A percentile compares a stretch with the other conserved stretches of the same genome.
Conservation (phyloP, 2,797 vertebrate genomes). For the Pantherophis alleghaniensis region DNA sequence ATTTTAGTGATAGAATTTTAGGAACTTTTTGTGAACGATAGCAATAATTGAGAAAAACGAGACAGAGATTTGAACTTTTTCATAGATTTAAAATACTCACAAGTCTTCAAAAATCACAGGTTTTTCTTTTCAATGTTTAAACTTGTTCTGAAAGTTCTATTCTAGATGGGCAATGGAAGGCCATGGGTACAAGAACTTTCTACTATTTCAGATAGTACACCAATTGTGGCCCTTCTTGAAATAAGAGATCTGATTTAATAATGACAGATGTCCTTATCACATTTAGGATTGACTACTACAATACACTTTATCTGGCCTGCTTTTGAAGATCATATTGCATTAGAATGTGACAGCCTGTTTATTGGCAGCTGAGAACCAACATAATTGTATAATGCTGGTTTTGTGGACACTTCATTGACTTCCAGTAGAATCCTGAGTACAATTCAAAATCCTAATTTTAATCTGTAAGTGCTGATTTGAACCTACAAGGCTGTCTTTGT, state of each 20-base stretch:
- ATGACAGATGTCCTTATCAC: neutral
- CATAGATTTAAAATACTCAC: constrained; percentile 55
- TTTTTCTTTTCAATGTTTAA: neutral
- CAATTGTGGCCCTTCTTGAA: neutral
- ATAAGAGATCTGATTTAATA: neutral
- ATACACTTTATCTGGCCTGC: neutral
- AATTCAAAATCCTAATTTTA: neutral
- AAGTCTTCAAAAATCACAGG: constrained; percentile 27
- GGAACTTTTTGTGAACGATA: constrained; percentile 46
- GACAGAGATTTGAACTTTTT: constrained; percentile 64
- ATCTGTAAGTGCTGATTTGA: neutral
- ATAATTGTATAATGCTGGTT: neutral
- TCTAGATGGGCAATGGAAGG: neutral
- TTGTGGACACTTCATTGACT: neutral
- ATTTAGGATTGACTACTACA: neutral
- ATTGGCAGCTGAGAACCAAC: neutral
- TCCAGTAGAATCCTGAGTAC: neutral
- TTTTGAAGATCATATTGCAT: neutral
- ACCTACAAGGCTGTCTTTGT: neutral
- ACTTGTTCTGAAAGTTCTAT: neutral
- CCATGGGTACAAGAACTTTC: neutral
- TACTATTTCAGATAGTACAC: neutral
- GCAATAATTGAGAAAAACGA: constrained; percentile 57
- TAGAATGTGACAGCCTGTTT: neutral
- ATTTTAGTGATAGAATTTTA: constrained; percentile 19